phyloP scores from a whole-genome alignment of 35 echinoderm and acorn worm species.

The Anneissia japonica region DNA sequence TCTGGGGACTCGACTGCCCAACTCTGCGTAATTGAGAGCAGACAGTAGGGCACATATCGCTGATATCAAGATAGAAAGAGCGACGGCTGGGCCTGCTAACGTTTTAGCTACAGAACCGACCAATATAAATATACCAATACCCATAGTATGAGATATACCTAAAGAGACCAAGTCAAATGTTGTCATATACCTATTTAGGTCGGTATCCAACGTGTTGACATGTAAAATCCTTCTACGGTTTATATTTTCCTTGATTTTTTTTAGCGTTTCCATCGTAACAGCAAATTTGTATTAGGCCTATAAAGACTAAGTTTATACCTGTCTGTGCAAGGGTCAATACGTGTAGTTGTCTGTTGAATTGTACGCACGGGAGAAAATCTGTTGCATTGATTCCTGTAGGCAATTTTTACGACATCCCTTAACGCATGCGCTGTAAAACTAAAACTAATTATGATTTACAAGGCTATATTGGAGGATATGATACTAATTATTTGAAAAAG shows the following conservation, averaged over 20 bases:
- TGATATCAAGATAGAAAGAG: constrained; percentile 38
- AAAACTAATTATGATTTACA: no score
- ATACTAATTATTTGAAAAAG: no score
- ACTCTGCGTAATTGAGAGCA: constrained; percentile 66
- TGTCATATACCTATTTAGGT: constrained; percentile 9
- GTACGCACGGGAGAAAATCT: no score
- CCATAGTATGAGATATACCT: constrained; percentile 30
- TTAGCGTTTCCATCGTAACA: no score
- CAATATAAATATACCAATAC: constrained; percentile 35
- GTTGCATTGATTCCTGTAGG: no score
- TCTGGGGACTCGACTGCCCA: constrained; percentile 42
- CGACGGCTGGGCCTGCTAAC: constrained; percentile 40
- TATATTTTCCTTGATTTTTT: background rate
- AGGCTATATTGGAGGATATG: no score
- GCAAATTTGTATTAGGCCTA: no score
- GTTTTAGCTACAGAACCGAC: constrained; percentile 39
- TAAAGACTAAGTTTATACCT: no score
- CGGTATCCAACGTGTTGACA: background rate
- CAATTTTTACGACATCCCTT: no score
- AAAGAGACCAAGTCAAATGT: constrained; percentile 33
- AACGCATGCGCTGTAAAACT: no score
- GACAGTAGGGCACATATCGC: constrained; percentile 52
- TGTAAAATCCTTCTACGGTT: background rate
- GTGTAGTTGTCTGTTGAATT: no score
- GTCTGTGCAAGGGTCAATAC: no score